Base-by-base conservation (phyloP, 2,113 vertebrate species). In the Tachysurus fulvidraco region DNA sequence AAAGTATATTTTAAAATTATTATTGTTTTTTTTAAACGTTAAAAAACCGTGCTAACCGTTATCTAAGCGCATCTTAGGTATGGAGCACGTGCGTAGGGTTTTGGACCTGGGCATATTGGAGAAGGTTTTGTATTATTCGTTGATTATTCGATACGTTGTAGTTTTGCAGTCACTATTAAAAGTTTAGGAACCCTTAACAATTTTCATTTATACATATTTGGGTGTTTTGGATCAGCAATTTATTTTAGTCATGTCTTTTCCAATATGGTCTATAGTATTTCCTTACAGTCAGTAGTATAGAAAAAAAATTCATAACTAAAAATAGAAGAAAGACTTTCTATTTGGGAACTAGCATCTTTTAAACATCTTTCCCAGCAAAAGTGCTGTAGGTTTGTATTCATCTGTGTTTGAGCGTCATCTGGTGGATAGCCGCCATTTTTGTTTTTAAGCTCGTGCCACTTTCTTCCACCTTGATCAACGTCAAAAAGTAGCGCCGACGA, bases 341-440 rank as follows among this genome's bases (percentile, higher is more conserved):
- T 36, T 19, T 64, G 62, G 10, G 28, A 65, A 64, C 23, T 16
- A 36, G 30, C 28, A 73, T 10, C 19, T 21, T 44, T 21, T 73
- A 4, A 73, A 73, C 17, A 1, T 54, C 23, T 54, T 12, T 2
- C 23, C 12, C 21, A 28, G 3, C 54, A 41, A 17, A 28, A n/a
- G 6, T 13, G n/a, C 36, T 36, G 46, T 44, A 78, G 0, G 25
- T 25, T 30, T 83, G n/a, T 36, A 0, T 55, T n/a, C n/a, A 23
- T 60, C 28, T 85, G 88, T 87, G 50, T 71, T 87, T 78, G n/a
- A 59, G 52, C 83, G 78, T 50, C 83, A 87, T 74, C 85, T 89
- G 16, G 83, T 87, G 88, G 82, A 81, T 57, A 67, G 19, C 12
- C 28, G 17, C 16, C 28, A 25, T 8, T 60, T 36, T 79, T 17